Conservation (phyloP, 2,888 invertebrate species). For the Drosophila vallismaia region DNA sequence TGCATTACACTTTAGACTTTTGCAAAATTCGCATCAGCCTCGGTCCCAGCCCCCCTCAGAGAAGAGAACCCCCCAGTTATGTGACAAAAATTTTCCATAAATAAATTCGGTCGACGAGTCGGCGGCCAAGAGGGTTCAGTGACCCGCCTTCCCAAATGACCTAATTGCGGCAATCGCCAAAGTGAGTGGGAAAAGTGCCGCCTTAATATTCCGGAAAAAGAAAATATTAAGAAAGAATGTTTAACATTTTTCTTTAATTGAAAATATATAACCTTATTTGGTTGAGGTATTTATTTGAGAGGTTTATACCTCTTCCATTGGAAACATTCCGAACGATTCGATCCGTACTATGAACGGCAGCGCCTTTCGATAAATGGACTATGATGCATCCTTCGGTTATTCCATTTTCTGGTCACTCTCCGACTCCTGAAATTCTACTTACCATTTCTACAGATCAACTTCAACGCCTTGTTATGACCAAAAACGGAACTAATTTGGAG, state of each 20-base stretch:
- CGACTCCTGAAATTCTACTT: neutral
- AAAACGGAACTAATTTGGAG: conserved; percentile 19
- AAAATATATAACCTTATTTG: no score
- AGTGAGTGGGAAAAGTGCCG: conserved; percentile 33
- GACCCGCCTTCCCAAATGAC: conserved; percentile 46
- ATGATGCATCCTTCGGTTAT: neutral
- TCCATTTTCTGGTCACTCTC: neutral
- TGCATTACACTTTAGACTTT: conserved; percentile 48
- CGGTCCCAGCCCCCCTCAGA: no score
- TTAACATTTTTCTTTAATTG: no score
- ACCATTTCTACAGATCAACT: neutral
- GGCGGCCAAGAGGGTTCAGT: conserved; percentile 37
- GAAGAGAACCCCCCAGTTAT: conserved; percentile 10
- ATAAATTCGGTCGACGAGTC: conserved; percentile 30
- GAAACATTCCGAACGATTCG: no score
- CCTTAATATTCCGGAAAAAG: conserved; percentile 10
- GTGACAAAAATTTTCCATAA: conserved; percentile 44
- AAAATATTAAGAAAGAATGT: neutral
- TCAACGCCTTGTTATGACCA: neutral
- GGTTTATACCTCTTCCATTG: no score
- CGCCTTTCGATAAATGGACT: no score
- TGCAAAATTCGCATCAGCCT: conserved; percentile 6
- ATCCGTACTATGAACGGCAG: no score
- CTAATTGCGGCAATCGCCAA: conserved; percentile 40
- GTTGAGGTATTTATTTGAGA: no score